These are phyloP conservation scores for Petrophora chlorosata DNA, from an alignment of 2,888 invertebrate genomes.

Conservation along the genomic window DNA sequence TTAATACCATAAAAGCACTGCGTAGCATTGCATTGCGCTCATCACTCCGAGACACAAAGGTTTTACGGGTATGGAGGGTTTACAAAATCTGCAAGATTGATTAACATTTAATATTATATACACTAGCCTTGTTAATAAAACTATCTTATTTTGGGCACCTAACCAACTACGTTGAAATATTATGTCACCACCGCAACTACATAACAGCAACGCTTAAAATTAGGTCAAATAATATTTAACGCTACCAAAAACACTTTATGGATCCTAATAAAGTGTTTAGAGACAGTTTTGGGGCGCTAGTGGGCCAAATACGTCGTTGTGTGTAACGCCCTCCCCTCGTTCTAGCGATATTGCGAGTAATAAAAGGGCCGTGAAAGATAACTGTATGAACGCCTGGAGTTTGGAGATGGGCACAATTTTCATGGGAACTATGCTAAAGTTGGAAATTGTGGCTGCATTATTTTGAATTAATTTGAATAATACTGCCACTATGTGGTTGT, in stretches of 20 bases:
- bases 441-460: no score
- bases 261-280: conserved; percentile 53
- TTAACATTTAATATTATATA: no score
- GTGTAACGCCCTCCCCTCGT: conserved; percentile 44
- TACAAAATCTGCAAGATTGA: no score
- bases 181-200: neutral
- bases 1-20: no score
- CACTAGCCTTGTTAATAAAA: no score
- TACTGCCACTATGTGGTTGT: no score
- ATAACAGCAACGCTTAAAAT: conserved; percentile 14
- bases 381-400: conserved; percentile 11
- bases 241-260: conserved; percentile 34
- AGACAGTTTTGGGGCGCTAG: conserved; percentile 46
- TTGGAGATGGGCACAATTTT: conserved; percentile 2
- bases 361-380: conserved; percentile 43
- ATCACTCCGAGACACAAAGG: no score
- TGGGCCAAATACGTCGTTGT: conserved; percentile 47
- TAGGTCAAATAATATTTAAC: conserved; percentile 23
- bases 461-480: no score
- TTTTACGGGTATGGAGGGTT: no score
- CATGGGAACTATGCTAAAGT: conserved; percentile 8
- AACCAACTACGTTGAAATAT: neutral
- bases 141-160: no score
- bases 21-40: no score
- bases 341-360: conserved; percentile 46